phyloP scores from a whole-genome alignment of 2,888 invertebrate species.

The Trichacis sp. region DNA sequence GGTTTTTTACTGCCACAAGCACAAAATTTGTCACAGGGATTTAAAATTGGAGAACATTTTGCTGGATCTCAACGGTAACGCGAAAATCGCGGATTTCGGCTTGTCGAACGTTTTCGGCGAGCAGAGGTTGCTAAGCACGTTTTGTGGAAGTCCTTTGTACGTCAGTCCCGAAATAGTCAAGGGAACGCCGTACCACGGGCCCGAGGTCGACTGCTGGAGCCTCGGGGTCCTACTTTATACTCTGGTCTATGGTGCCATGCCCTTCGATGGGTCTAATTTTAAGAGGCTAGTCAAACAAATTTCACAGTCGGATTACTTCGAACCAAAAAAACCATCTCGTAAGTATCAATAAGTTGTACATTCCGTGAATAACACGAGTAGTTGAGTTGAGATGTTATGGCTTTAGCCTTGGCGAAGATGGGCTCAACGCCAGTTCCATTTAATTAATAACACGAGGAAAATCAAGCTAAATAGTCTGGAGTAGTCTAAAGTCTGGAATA shows the following conservation, averaged over 20 bases:
- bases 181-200: conserved; percentile 96
- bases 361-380: too few species aligned
- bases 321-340: conserved; percentile 93
- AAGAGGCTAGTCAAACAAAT: conserved; percentile 96
- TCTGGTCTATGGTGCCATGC: conserved; percentile 99
- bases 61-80: conserved; percentile 92
- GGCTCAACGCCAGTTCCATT: too few species aligned
- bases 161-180: conserved; percentile 98
- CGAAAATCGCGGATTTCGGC: conserved; percentile 99
- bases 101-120: conserved; percentile 96
- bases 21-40: conserved; percentile 97
- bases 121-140: conserved; percentile 86
- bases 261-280: conserved; percentile 98
- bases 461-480: too few species aligned
- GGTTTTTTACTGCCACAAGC: conserved; percentile 98
- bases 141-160: conserved; percentile 96
- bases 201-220: conserved; percentile 96
- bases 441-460: too few species aligned
- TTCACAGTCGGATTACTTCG: conserved; percentile 96
- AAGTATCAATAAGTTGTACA: conserved; percentile 61
- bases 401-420: too few species aligned
- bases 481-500: too few species aligned
- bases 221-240: conserved; percentile 97
- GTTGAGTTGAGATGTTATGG: too few species aligned
- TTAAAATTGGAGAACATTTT: conserved; percentile 95